Evolutionary conservation across 2,888 invertebrate genomes (phyloP), one percentile per base, ranked within the genome.

Genomic region (Dynastes hyllus): DNA sequence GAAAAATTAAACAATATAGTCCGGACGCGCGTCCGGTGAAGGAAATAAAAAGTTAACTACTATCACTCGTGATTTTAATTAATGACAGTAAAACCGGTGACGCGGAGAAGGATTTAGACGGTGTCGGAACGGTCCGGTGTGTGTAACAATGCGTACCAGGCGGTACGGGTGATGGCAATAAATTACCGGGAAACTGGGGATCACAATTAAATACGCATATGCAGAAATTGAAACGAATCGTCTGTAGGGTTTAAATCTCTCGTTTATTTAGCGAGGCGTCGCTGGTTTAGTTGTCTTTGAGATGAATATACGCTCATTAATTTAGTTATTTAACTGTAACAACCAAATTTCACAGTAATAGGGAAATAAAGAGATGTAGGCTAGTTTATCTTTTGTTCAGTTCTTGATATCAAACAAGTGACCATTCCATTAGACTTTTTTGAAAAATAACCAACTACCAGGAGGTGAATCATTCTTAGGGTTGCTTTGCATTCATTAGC

Each of bases 171-270:
- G 87, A 81, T 83, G 84, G 85, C 82, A 84, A 88, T 88, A 88
- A 88, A 88, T 88, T 87, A 86, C 86, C 69, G 45, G 70, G 79
- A 73, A 82, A 69, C 58, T 66, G 84, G 55, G 85, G 85, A 86
- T 87, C 86, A 88, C 88, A 88, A 88, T 88, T 88, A 88, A 86
- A 88, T 85, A 85, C 86, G 86, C 87, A 88, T 88, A 88, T 87
- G 87, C 86, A 88, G 88, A 88, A 87, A 87, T 87, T 86, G 86
- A 86, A 87, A 86, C 85, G 84, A 83, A 82, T 83, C 75, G 78
- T 82, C 84, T 58, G 8, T 82, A 69, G 84, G 58, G 66, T 80
- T 83, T 86, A 86, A 87, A 86, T 84, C 86, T 85, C 83, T 61
- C 61, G 73, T 58, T 61, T 71, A 69, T 70, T 70, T 70, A 5